These are phyloP conservation scores for Noturus placidus DNA, from an alignment of 2,113 vertebrate species.

Conservation along the genomic window DNA sequence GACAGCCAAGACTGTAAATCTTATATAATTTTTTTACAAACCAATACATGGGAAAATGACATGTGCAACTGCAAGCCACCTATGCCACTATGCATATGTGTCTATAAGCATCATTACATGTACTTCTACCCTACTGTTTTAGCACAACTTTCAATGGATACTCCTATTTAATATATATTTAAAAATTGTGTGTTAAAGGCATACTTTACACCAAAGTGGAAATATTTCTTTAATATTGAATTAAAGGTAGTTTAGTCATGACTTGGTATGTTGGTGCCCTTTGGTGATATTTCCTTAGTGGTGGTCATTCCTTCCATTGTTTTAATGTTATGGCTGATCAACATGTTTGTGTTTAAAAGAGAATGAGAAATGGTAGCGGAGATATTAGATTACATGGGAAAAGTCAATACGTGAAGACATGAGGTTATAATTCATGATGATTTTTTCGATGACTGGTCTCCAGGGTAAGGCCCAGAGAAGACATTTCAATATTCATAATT, in stretches of 20 bases:
- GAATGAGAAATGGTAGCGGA: conserved; percentile 7
- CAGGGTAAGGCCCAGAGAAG: conserved; percentile 12
- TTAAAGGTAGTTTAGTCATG: neutral
- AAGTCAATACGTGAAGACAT: conserved; percentile 27
- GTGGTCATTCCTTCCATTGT: neutral
- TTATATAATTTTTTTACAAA: neutral
- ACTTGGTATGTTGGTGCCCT: neutral
- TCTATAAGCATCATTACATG: neutral
- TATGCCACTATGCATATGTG: neutral
- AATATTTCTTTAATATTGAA: neutral
- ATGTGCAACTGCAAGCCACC: neutral
- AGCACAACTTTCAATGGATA: neutral
- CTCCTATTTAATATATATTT: neutral
- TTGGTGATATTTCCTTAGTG: neutral
- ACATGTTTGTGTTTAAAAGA: neutral
- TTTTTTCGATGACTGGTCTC: conserved; percentile 17
- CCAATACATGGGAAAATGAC: neutral
- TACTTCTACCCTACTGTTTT: neutral
- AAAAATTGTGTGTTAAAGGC: neutral
- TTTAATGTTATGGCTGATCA: neutral
- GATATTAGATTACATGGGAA: conserved; percentile 20
- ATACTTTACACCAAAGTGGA: neutral
- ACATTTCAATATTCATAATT: conserved; percentile 39
- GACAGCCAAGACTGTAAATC: neutral
- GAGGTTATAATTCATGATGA: conserved; percentile 27